phyloP scores from a whole-genome alignment of 2,797 vertebrate species.

The Tamandua tetradactyla region DNA sequence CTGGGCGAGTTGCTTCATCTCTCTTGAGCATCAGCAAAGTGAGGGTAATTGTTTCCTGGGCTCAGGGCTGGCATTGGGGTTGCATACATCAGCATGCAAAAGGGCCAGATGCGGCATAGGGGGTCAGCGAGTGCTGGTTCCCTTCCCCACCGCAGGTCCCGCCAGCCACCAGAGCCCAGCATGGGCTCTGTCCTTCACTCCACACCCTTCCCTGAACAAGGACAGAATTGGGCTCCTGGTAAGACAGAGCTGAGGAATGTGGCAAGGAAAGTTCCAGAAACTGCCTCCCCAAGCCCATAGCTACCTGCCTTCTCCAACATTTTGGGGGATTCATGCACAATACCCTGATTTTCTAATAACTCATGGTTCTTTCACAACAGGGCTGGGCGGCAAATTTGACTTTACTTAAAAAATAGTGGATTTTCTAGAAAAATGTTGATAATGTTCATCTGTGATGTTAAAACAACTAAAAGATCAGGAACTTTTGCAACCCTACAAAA shows the following conservation, averaged over 20 bases:
- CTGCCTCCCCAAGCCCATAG: neutral
- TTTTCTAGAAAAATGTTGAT: neutral
- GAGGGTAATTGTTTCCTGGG: neutral
- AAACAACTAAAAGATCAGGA: neutral
- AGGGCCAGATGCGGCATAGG: neutral
- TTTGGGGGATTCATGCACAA: neutral
- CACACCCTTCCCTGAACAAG: neutral
- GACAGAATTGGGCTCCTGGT: neutral
- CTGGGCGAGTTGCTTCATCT: neutral
- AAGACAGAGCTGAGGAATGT: neutral
- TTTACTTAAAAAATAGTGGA: neutral
- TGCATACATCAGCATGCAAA: neutral
- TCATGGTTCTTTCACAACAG: neutral
- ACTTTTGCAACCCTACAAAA: neutral
- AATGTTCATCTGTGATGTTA: neutral
- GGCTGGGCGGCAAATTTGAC: neutral
- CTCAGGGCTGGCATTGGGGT: neutral
- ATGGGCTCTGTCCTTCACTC: neutral
- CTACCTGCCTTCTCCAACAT: neutral
- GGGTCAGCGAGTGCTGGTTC: neutral
- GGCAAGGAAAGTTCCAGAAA: neutral
- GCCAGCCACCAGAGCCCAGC: neutral
- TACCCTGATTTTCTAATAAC: neutral
- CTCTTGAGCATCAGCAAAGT: neutral
- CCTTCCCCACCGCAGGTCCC: fast-evolving